Evolutionary conservation across 2,797 vertebrate species (phyloP), one percentile per base, ranked within the genome.

Genomic region (Momotus momota): DNA sequence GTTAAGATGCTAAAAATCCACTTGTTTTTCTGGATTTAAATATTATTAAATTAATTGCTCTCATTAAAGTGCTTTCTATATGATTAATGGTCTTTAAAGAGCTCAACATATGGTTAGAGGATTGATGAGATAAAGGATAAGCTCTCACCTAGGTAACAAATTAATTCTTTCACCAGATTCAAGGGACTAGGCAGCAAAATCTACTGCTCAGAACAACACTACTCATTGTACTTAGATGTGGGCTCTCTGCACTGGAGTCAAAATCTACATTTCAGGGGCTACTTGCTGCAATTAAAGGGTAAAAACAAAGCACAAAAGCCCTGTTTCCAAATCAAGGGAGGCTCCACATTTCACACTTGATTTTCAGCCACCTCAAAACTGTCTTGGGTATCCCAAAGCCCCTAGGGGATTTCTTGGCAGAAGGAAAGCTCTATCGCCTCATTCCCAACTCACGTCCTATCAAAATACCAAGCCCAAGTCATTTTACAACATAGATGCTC

Each of bases 331-430:
- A 41, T 5, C 9, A 31, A 61, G 60, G 29, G 72, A 43, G 3
- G 26, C 4, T 38, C 51, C 2, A 0, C 4, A 8, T 21, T 54
- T 64, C 40, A 54, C 3, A 2, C 25, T 27, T 18, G 2, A 40
- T 31, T 27, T 58, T 40, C 57, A 81, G 38, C 33, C 8, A 15
- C 23, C 21, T 33, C 65, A 19, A 40, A 66, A 77, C 65, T 22
- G 4, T 6, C 60, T 5, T 20, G 26, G 40, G 18, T 31, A 38
- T 8, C 14, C 7, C 6, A 2, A 12, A 0, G 0, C 10, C 40
- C 17, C 40, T 2, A 5, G 2, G 48, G 43, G 25, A 41, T 48
- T 61, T 41, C 25, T 41, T 35, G 48, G 48, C 62, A 31, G 62
- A 33, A 52, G 18, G 22, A 20, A 25, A 77, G 27, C 19, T n/a